A percentile compares a stretch with the other conserved stretches of the same genome.
Evolutionary conservation across 2,888 invertebrate genomes (phyloP).

Genomic region (Drosophila colorata): DNA sequence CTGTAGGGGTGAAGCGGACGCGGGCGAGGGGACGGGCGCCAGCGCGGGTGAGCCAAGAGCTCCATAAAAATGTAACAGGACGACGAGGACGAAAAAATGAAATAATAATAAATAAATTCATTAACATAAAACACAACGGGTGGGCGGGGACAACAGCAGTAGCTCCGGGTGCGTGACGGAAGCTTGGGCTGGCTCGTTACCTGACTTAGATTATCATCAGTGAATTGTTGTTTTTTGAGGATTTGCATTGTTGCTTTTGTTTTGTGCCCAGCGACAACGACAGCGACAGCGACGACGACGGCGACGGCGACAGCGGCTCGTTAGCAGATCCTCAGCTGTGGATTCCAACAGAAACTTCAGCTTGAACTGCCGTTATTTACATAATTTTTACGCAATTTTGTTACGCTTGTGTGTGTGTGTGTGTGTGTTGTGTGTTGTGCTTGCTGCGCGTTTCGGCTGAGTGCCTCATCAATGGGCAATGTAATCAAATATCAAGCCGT

Average conservation of each 20-base stretch:
- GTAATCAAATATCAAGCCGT: constrained; percentile 45
- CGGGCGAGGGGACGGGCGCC: background rate
- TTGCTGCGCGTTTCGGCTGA: constrained; percentile 17
- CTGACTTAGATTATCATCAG: constrained; percentile 75
- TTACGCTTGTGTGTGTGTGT: constrained; percentile 5
- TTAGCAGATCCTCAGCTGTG: constrained; percentile 53
- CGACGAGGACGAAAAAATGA: constrained; percentile 48
- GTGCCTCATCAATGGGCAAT: constrained; percentile 49
- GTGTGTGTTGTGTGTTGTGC: background rate
- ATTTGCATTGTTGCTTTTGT: constrained; percentile 61
- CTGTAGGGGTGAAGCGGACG: background rate
- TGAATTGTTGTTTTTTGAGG: constrained; percentile 62
- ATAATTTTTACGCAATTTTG: constrained; percentile 52
- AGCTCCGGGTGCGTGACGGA: constrained; percentile 60
- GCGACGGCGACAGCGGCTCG: constrained; percentile 39
- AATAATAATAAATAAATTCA: constrained; percentile 80
- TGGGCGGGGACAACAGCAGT: constrained; percentile 8
- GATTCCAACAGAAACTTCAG: constrained; percentile 17
- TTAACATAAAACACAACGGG: constrained; percentile 74
- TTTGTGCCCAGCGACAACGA: constrained; percentile 33
- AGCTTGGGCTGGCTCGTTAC: constrained; percentile 69
- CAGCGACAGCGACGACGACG: background rate
- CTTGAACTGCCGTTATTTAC: constrained; percentile 49
- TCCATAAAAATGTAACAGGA: constrained; percentile 53
- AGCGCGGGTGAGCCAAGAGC: constrained; percentile 5